Base-by-base conservation (phyloP, 2,797 vertebrate species). In the Danio tinwini region DNA sequence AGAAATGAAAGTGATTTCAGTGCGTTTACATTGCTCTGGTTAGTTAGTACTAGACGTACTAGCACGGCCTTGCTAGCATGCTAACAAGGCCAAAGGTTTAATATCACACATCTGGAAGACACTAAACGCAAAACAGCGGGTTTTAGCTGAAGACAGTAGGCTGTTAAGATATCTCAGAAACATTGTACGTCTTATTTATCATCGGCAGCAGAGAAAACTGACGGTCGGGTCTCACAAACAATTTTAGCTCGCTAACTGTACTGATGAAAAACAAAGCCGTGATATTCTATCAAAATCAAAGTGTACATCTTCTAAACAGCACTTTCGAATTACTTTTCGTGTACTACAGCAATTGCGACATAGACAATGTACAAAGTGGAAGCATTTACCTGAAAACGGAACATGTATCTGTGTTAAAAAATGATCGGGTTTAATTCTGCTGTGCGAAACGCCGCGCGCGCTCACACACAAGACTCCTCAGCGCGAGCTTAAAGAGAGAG, bases 351-450 rank as follows among this genome's bases (percentile, higher is more conserved):
- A 0, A 1, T 1, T 0, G 2, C 1, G 7, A 6, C 4, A 0
- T 0, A 9, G 0, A 9, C 1, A 0, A 42, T 3, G 7, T 39
- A 2, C 12, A 10, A 0, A n/a, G n/a, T 49, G 0, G 0, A 11
- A 2, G 7, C 4, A 9, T 58, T 91, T 86, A 94, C 94, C 93
- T 94, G 93, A 90, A 94, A 94, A 86, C 92, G 94, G 87, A 95
- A 94, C 93, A 94, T 94, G 90, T 92, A 92, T 89, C 85, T 88
- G 81, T 84, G 85, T 67, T 82, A 84, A 84, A 85, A 82, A 75
- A 85, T 0, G 90, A 83, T 84, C 61, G 53, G 45, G 50, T 63
- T 74, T 44, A 62, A 76, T 19, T 53, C 86, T 74, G 84, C 61
- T 83, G 86, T 90, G 87, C 83, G 72, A 86, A 82, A 86, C 85